These are phyloP conservation scores for Amblyornis subalaris DNA, from an alignment of 2,113 vertebrate genomes.

Conservation along the genomic window DNA sequence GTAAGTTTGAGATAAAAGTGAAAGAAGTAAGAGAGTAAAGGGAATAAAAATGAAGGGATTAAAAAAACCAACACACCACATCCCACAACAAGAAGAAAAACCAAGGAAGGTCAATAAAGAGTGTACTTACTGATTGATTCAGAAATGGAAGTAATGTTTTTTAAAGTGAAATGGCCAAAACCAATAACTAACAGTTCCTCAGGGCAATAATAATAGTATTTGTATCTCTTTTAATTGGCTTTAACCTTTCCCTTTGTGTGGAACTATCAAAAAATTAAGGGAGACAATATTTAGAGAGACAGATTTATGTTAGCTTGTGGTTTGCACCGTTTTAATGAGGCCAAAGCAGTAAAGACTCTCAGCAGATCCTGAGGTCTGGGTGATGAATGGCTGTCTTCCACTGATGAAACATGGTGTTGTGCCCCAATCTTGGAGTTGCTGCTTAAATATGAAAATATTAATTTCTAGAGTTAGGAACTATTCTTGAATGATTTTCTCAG, in stretches of 20 bases:
- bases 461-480: neutral
- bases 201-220: constrained; percentile 64
- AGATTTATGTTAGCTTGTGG: constrained; percentile 61
- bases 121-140: constrained; percentile 61
- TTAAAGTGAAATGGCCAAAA: constrained; percentile 58
- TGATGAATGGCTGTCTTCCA: constrained; percentile 84
- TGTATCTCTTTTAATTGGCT: constrained; percentile 71
- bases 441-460: neutral
- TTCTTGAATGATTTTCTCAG: neutral
- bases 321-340: constrained; percentile 73
- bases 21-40: constrained; percentile 4
- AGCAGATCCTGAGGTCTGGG: constrained; percentile 56
- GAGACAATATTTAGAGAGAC: constrained; percentile 64
- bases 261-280: constrained; percentile 72
- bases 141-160: constrained; percentile 56
- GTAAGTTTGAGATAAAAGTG: neutral
- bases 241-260: constrained; percentile 71
- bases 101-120: constrained; percentile 49
- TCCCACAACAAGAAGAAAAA: neutral
- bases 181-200: constrained; percentile 62
- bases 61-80: neutral
- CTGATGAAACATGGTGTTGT: neutral
- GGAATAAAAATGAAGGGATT: neutral
- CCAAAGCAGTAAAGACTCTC: constrained; percentile 69
- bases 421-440: neutral